Evolutionary conservation across 2,888 invertebrate genomes (phyloP).

Genomic region (Pandemis heparana): DNA sequence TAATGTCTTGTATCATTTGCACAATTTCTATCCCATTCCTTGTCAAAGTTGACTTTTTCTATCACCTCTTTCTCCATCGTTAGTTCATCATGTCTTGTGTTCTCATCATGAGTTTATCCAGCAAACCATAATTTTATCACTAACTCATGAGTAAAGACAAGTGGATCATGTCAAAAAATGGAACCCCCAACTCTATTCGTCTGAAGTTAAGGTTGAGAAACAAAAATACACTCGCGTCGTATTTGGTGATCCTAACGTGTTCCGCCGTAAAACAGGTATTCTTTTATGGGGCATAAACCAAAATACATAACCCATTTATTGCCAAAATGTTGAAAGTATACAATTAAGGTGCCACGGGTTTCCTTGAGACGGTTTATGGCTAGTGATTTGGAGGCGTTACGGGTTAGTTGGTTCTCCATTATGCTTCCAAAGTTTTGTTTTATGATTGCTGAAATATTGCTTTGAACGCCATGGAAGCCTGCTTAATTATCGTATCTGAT

Average conservation of each 20-base stretch:
- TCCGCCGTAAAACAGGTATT: slow-evolving; percentile 12
- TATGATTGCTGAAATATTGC: neutral
- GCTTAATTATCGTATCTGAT: neutral
- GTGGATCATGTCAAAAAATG: neutral
- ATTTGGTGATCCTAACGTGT: neutral
- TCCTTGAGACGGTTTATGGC: slow-evolving; percentile 10
- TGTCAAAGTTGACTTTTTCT: no score
- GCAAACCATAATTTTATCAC: neutral
- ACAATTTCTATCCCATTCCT: no score
- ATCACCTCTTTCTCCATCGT: no score
- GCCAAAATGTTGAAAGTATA: slow-evolving; percentile 8
- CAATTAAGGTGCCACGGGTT: slow-evolving; percentile 10
- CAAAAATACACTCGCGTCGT: neutral
- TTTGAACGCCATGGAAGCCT: neutral
- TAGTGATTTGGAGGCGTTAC: slow-evolving; percentile 10
- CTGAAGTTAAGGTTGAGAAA: neutral
- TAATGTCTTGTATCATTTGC: no score
- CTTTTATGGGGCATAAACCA: slow-evolving; percentile 11
- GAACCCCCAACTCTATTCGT: neutral
- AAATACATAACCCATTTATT: slow-evolving; percentile 21
- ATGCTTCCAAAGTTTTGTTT: neutral
- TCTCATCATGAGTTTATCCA: neutral
- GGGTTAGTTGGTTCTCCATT: neutral
- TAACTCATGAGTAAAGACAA: neutral
- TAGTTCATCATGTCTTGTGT: no score